phyloP scores from a whole-genome alignment of 2,888 invertebrate genomes.

The Leptinotarsa tumamoca region DNA sequence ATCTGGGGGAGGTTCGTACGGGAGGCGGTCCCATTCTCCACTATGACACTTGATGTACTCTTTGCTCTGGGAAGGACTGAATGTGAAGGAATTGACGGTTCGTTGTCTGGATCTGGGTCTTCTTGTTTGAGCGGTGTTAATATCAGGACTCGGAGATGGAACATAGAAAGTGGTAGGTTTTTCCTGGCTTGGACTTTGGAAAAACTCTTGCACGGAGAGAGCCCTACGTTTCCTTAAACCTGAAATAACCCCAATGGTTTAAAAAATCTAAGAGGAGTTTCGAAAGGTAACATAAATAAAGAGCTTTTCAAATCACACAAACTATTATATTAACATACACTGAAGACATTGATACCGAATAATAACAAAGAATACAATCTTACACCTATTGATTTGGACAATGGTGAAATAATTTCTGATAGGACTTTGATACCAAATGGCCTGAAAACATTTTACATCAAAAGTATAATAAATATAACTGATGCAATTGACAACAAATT shows the following conservation, averaged over 20 bases:
- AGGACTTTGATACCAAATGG: no score
- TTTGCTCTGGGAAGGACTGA: conserved; percentile 54
- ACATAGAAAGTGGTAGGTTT: conserved; percentile 77
- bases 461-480: no score
- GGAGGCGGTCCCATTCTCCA: conserved; percentile 59
- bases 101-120: conserved; percentile 56
- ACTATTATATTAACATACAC: no score
- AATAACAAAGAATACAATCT: no score
- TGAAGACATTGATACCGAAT: no score
- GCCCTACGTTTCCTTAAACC: conserved; percentile 75
- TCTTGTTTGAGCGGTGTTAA: conserved; percentile 42
- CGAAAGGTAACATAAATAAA: background rate
- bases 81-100: conserved; percentile 49
- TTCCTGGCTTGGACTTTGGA: conserved; percentile 64
- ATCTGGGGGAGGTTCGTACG: conserved; percentile 65
- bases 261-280: background rate
- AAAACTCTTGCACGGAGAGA: conserved; percentile 77
- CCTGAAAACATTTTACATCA: no score
- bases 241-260: conserved; percentile 5
- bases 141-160: conserved; percentile 69
- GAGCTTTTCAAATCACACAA: no score
- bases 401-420: no score
- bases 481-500: no score
- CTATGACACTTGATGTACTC: conserved; percentile 62
- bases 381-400: no score